A percentile compares a stretch with the other conserved stretches of the same genome.
These are phyloP conservation scores for Chloroceryle aenea DNA, from an alignment of 2,113 vertebrate species.

Conservation along the genomic window DNA sequence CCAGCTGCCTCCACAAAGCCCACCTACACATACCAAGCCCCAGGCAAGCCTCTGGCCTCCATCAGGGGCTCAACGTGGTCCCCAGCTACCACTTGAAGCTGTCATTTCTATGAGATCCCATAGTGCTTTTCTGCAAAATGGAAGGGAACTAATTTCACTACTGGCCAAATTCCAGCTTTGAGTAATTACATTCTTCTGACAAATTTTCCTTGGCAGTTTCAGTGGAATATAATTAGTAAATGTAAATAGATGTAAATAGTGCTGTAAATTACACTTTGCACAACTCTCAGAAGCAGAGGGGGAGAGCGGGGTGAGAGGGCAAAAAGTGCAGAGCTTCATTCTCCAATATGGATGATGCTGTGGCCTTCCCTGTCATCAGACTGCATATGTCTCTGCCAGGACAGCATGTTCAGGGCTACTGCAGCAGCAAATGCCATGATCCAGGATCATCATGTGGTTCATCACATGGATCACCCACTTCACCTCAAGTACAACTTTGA, in stretches of 20 bases:
- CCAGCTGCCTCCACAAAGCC: not conserved
- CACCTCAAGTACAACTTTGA: constrained; percentile 1
- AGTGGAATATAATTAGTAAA: constrained; percentile 67
- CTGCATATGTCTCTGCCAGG: not conserved
- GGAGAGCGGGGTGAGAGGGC: not conserved
- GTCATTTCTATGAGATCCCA: not conserved
- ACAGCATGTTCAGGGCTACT: rapidly evolving
- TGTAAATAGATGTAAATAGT: constrained; percentile 68
- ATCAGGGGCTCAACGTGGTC: not conserved
- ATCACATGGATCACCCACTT: not conserved
- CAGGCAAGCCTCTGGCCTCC: not conserved
- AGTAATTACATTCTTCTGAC: constrained; percentile 70
- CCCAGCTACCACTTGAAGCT: not conserved
- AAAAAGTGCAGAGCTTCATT: not conserved
- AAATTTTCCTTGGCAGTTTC: constrained; percentile 66
- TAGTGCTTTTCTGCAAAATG: constrained; percentile 5
- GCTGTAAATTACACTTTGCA: constrained; percentile 33
- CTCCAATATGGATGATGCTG: not conserved
- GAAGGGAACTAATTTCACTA: constrained; percentile 44
- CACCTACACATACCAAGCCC: not conserved
- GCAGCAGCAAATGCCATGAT: not conserved
- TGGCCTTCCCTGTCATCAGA: not conserved
- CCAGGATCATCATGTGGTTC: not conserved
- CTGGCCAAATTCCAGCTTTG: constrained; percentile 55
- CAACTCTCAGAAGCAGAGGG: constrained; percentile 3